Evolutionary conservation across 2,888 invertebrate genomes (phyloP).

Genomic region (Eilema sororculum): DNA sequence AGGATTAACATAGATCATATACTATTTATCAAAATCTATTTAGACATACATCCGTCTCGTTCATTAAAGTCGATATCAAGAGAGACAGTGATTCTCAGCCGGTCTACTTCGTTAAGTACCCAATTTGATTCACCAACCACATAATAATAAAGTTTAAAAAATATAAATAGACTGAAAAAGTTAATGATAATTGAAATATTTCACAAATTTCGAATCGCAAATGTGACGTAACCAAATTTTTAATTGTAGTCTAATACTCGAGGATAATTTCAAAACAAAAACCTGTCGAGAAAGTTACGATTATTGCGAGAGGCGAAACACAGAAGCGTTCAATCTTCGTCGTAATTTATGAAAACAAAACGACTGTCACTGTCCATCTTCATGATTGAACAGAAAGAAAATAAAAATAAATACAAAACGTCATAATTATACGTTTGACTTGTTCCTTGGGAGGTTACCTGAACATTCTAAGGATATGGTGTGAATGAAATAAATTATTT

Average conservation of each 20-base stretch:
- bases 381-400: constrained; percentile 24
- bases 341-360: constrained; percentile 39
- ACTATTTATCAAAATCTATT: no score
- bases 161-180: background rate
- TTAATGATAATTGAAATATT: background rate
- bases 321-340: constrained; percentile 37
- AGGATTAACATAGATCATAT: no score
- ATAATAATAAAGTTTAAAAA: background rate
- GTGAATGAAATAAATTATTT: constrained; percentile 10
- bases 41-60: no score
- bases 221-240: background rate
- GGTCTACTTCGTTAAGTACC: background rate
- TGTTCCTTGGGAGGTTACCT: constrained; percentile 26
- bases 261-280: constrained; percentile 3
- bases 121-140: background rate
- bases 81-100: background rate
- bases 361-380: constrained; percentile 32
- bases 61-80: no score
- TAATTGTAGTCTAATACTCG: constrained; percentile 12
- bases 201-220: background rate
- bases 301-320: constrained; percentile 26
- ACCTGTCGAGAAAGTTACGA: constrained; percentile 24
- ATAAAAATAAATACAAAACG: constrained; percentile 14
- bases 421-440: constrained; percentile 22
- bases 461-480: constrained; percentile 11